Conservation (phyloP, 1,140 invertebrate species). For the Anoplolepis gracilipes region DNA sequence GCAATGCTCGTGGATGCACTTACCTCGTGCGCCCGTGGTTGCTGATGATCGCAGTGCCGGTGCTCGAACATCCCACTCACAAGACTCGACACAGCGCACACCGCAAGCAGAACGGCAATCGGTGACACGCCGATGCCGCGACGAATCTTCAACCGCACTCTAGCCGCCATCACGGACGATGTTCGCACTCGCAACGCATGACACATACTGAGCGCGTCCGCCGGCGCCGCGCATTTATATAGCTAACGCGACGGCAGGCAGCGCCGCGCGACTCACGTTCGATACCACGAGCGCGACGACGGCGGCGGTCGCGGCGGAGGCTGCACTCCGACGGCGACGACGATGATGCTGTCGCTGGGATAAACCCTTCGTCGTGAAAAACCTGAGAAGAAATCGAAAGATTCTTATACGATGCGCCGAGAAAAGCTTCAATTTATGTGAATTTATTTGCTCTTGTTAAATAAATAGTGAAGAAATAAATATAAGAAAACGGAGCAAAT, state of each 20-base stretch:
- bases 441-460: neutral
- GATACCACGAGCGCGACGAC: slow-evolving; percentile 61
- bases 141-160: slow-evolving; percentile 84
- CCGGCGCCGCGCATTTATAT: slow-evolving; percentile 79
- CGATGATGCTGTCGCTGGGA: slow-evolving; percentile 59
- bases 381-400: slow-evolving; percentile 67
- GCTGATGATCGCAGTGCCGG: slow-evolving; percentile 85
- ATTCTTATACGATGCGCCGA: slow-evolving; percentile 21
- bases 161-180: slow-evolving; percentile 81
- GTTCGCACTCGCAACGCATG: slow-evolving; percentile 78
- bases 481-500: neutral
- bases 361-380: slow-evolving; percentile 64
- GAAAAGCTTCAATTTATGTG: slow-evolving; percentile 7
- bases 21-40: slow-evolving; percentile 86
- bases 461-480: neutral
- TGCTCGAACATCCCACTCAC: slow-evolving; percentile 84
- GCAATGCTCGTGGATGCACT: slow-evolving; percentile 65
- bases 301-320: slow-evolving; percentile 30
- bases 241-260: slow-evolving; percentile 73
- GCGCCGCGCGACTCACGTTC: slow-evolving; percentile 67
- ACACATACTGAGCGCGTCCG: slow-evolving; percentile 80
- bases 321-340: slow-evolving; percentile 35
- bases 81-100: slow-evolving; percentile 78
- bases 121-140: slow-evolving; percentile 79
- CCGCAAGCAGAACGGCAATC: slow-evolving; percentile 79